phyloP scores from a whole-genome alignment of 2,888 invertebrate species.

The Leptarthrus brevirostris region DNA sequence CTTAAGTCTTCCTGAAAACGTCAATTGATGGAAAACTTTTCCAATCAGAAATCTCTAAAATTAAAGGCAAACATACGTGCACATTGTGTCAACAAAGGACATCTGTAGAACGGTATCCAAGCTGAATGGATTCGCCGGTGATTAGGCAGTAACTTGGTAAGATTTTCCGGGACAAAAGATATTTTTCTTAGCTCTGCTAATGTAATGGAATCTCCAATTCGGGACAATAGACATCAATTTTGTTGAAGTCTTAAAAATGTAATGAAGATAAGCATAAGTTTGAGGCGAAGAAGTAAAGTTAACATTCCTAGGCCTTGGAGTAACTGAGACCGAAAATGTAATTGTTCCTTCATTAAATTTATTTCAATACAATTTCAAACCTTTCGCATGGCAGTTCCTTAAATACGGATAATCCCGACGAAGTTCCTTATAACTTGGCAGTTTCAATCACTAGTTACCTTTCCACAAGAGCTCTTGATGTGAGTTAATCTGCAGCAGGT shows the following conservation, averaged over 20 bases:
- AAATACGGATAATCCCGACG: conserved; percentile 9
- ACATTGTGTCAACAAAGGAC: not conserved
- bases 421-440: conserved; percentile 23
- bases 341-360: conserved; percentile 10
- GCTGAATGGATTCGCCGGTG: not conserved
- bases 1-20: not conserved
- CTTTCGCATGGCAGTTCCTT: conserved; percentile 12
- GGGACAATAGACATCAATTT: too few species aligned
- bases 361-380: not conserved
- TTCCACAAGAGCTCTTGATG: conserved; percentile 30
- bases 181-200: not conserved
- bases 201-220: too few species aligned
- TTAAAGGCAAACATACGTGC: not conserved
- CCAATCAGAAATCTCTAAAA: not conserved
- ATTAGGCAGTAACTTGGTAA: not conserved
- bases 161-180: not conserved
- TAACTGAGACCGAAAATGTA: not conserved
- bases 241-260: too few species aligned
- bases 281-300: too few species aligned
- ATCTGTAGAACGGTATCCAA: not conserved
- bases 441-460: conserved; percentile 19
- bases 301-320: not conserved
- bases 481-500: conserved; percentile 39
- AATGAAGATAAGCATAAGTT: too few species aligned
- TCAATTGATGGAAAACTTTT: not conserved